Evolutionary conservation across 2,113 vertebrate species (phyloP), one percentile per base, ranked within the genome.

Genomic region (Ursus arctos): DNA sequence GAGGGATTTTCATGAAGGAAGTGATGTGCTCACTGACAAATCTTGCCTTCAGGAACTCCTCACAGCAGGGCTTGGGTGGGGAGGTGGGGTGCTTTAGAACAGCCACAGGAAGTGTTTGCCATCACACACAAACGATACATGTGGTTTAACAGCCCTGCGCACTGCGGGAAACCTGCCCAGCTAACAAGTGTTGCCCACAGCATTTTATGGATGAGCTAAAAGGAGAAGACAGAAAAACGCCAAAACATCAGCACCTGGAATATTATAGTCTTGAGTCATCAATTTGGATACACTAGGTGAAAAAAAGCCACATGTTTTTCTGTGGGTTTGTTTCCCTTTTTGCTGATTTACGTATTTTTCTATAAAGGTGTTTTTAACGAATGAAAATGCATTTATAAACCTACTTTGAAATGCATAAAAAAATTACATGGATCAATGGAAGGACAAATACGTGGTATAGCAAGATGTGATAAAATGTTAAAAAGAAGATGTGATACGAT

Each of bases 1-100:
- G 96, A 98, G 80, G 57, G 96, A 97, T 65, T 74, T 79, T 97
- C 93, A 91, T 87, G 82, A 97, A 97, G 97, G 95, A 94, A 98
- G 95, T 77, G 59, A 26, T 0, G 0, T 28, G 59, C n/a, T 94
- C 84, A 26, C 15, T 84, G 96, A 96, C 74, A 96, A 92, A 95
- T 85, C 59, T 53, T 92, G 49, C 51, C 55, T 96, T 71, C 7
- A 80, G 33, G 13, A 63, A 55, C 91, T 83, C 51, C 95, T 76
- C 63, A 55, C 80, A 97, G 69, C 69, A 36, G 93, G 81, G 0
- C 67, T 36, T n/a, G 67, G 67, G 16, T 1, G 61, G 33, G 67
- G 4, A 1, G 61, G 59, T 57, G 6, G 67, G 93, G 92, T 43
- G 47, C 84, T 97, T 89, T 33, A 61, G 71, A 87, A 72, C 0